Percentiles rank a stretch among this genome's conserved stretches.
Conservation (phyloP, 2,888 invertebrate species). For the Teleiodes luculella region DNA sequence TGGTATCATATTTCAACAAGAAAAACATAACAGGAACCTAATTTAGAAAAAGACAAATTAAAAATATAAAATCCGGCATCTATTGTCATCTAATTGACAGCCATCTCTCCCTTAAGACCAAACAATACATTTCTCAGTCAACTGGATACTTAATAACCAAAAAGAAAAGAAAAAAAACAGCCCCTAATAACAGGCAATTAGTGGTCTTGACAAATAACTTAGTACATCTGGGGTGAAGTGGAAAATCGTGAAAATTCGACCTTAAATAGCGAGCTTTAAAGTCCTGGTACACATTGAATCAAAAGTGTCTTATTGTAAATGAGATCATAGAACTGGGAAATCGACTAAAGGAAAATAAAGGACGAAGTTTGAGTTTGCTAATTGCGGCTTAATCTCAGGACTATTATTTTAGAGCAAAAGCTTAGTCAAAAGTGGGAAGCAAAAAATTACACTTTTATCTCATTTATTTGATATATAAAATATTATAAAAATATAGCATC, state of each 20-base stretch:
- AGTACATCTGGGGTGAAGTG: constrained; percentile 44
- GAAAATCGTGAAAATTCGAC: neutral
- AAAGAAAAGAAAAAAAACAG: constrained; percentile 12
- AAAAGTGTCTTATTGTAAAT: neutral
- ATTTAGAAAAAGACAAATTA: neutral
- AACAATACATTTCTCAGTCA: constrained; percentile 10
- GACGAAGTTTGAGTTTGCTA: no score
- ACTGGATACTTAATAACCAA: constrained; percentile 15
- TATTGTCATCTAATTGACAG: constrained; percentile 9
- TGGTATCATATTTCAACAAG: no score
- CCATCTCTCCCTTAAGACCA: neutral
- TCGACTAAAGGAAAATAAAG: neutral
- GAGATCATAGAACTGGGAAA: neutral
- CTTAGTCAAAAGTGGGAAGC: no score
- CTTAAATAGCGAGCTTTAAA: neutral
- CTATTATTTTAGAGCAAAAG: no score
- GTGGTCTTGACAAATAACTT: constrained; percentile 60
- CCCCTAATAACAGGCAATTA: constrained; percentile 54
- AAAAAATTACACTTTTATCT: no score
- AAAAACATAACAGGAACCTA: neutral
- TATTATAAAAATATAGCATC: no score
- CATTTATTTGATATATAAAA: no score
- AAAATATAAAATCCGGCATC: neutral
- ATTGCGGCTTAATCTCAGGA: no score
- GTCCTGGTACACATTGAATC: neutral